A percentile compares a stretch with the other conserved stretches of the same genome.
Evolutionary conservation across 2,797 vertebrate genomes (phyloP).

Genomic region (Myotis vivesi): DNA sequence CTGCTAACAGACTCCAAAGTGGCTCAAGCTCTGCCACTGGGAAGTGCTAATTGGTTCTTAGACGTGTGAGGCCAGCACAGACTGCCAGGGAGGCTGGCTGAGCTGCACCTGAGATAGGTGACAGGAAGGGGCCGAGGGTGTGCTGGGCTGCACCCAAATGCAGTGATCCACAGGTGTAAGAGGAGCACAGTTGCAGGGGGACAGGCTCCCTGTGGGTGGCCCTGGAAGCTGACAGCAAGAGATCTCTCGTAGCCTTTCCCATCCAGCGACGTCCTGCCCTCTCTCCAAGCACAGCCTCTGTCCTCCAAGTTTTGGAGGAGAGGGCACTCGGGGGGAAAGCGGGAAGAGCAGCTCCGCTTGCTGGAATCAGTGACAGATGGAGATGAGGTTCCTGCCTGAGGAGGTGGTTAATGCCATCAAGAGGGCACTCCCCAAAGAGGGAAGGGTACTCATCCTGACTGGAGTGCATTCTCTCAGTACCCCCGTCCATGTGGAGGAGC

Average conservation of each 20-base stretch:
- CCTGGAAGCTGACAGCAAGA: background rate
- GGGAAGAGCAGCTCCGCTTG: background rate
- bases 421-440: background rate
- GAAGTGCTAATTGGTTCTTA: constrained; percentile 62
- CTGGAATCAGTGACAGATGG: background rate
- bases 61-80: constrained; percentile 21
- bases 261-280: background rate
- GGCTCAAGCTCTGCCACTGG: background rate
- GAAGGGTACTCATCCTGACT: background rate
- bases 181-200: background rate
- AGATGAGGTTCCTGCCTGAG: background rate
- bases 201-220: background rate
- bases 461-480: background rate
- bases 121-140: background rate
- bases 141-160: background rate
- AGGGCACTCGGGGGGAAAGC: background rate
- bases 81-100: background rate
- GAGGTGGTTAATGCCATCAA: background rate
- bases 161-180: accelerated
- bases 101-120: constrained; percentile 35
- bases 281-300: background rate
- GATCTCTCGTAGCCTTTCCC: background rate
- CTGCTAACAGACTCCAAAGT: background rate
- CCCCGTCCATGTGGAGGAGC: background rate
- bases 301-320: background rate